Conservation (phyloP, 1,140 invertebrate species). For the Akabosia matsudoensis region DNA sequence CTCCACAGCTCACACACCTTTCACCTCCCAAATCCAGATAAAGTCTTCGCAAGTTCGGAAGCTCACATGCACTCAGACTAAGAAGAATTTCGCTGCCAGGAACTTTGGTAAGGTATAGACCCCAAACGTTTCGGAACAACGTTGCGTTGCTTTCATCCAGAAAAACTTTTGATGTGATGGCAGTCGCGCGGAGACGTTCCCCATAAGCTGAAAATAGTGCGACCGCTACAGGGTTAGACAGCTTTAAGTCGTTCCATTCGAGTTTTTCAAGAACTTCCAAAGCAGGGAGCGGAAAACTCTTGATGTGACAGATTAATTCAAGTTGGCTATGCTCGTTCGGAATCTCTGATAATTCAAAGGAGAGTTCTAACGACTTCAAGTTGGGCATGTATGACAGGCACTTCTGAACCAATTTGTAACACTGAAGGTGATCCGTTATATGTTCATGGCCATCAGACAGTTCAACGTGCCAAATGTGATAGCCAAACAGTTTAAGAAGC, state of each 20-base stretch:
- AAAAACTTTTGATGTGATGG: no score
- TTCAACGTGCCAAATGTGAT: not conserved
- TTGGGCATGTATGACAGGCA: not conserved
- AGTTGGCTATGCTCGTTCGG: not conserved
- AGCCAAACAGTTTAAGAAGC: not conserved
- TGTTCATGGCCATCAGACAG: not conserved
- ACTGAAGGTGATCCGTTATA: not conserved
- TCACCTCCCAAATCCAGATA: not conserved
- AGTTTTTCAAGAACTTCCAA: not conserved
- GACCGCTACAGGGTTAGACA: no score
- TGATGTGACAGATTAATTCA: not conserved
- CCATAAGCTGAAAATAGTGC: no score
- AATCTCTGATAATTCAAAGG: not conserved
- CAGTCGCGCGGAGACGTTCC: no score
- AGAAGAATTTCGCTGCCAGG: not conserved
- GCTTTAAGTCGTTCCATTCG: not conserved
- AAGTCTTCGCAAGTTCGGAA: not conserved
- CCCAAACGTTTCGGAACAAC: not conserved
- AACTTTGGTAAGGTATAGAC: not conserved
- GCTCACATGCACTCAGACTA: not conserved
- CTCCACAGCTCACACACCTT: not conserved
- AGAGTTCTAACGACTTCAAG: not conserved
- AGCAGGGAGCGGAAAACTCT: not conserved
- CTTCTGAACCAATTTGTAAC: not conserved
- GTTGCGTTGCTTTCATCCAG: not conserved